These are phyloP conservation scores for Caenorhabditis elegans DNA, from an alignment of 1,140 invertebrate genomes.

Conservation along the genomic window DNA sequence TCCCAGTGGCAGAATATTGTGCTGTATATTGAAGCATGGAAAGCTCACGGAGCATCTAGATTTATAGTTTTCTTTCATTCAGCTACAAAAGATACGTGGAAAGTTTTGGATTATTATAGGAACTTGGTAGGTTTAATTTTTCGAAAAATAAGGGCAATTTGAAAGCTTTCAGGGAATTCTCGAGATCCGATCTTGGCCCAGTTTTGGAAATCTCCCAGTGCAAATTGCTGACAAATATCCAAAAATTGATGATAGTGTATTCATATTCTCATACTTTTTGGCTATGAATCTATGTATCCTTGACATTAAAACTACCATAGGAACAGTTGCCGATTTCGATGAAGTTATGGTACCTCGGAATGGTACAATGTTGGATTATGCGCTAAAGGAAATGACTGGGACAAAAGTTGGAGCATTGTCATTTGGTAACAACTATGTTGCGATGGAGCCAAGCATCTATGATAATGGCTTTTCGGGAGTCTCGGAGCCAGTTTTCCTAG, in stretches of 20 bases:
- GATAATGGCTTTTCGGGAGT: not conserved
- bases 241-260: slow-evolving; percentile 1
- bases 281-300: not conserved
- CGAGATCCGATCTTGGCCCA: not conserved
- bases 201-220: not conserved
- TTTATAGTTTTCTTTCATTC: not conserved
- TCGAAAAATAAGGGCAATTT: not conserved
- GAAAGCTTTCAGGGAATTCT: not conserved
- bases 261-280: not conserved
- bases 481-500: not conserved
- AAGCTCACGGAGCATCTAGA: not conserved
- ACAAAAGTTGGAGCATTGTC: not conserved
- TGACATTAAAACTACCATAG: not conserved
- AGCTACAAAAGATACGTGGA: not conserved
- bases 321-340: not conserved
- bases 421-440: not conserved
- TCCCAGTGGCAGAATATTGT: not conserved
- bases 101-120: not conserved
- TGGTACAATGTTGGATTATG: not conserved
- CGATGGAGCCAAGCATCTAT: not conserved
- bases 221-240: not conserved
- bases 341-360: not conserved
- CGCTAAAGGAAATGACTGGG: not conserved
- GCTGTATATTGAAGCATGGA: not conserved
- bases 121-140: not conserved